Conservation (phyloP, 2,113 vertebrate species). For the Lethenteron camtschaticum region DNA sequence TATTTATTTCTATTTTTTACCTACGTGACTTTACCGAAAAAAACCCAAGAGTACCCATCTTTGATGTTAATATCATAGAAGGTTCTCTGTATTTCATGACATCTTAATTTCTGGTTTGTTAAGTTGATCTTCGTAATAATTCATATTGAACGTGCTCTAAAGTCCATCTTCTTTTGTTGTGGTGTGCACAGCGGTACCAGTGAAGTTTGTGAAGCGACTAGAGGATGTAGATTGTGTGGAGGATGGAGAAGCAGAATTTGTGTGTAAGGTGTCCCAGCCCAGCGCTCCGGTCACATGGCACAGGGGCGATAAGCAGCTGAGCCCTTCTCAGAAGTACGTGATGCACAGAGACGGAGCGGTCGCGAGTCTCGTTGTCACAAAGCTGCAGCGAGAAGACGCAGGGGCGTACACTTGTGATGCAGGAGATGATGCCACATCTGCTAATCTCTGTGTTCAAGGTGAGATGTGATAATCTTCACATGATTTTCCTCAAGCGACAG, state of each 20-base stretch:
- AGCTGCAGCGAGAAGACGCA: neutral
- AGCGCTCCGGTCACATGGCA: slow-evolving; percentile 23
- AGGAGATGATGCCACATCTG: neutral
- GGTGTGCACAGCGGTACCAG: neutral
- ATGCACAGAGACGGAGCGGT: slow-evolving; percentile 22
- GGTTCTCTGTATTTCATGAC: too few species aligned
- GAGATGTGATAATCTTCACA: too few species aligned
- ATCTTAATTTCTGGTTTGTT: too few species aligned
- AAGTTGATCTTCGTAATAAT: too few species aligned
- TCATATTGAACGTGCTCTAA: too few species aligned
- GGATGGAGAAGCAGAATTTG: neutral
- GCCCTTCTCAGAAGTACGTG: slow-evolving; percentile 37
- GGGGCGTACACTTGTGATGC: neutral
- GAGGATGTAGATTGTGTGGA: neutral
- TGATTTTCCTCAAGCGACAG: neutral
- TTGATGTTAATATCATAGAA: too few species aligned
- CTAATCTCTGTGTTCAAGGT: neutral
- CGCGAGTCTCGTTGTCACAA: neutral
- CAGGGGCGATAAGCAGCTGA: slow-evolving; percentile 27
- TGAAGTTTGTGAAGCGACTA: neutral
- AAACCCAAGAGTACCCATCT: too few species aligned
- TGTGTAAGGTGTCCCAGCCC: slow-evolving; percentile 21
- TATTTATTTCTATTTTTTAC: too few species aligned
- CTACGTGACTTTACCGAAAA: too few species aligned
- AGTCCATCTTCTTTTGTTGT: too few species aligned